A percentile compares a stretch with the other conserved stretches of the same genome.
Evolutionary conservation across 1,140 invertebrate genomes (phyloP).

Genomic region (Ephestia elutella): DNA sequence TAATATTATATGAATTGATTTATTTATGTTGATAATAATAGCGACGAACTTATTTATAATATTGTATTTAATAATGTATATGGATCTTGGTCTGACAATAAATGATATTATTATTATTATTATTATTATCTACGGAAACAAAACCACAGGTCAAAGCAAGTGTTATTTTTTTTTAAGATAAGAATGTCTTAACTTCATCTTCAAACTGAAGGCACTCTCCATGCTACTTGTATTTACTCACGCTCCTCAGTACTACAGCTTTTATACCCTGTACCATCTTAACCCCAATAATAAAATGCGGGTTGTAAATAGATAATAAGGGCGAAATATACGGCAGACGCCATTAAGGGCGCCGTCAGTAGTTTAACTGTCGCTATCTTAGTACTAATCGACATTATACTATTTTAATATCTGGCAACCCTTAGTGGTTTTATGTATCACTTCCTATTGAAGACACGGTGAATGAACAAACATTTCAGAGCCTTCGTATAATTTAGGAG

Average conservation of each 20-base stretch:
- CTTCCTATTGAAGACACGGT: neutral
- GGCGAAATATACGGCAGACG: slow-evolving; percentile 56
- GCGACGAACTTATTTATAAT: no score
- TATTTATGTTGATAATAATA: no score
- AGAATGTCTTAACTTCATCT: no score
- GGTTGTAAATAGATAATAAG: slow-evolving; percentile 73
- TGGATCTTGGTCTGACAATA: no score
- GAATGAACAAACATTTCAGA: neutral
- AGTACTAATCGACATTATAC: slow-evolving; percentile 57
- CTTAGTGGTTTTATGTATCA: slow-evolving; percentile 28
- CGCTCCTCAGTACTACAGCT: slow-evolving; percentile 27
- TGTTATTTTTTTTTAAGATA: no score
- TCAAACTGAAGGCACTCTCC: no score
- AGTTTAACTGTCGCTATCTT: slow-evolving; percentile 59
- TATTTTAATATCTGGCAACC: slow-evolving; percentile 44
- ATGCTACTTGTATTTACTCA: neutral
- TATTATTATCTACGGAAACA: no score
- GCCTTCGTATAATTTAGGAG: no score
- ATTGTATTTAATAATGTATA: no score
- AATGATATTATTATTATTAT: no score
- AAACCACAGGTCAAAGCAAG: no score
- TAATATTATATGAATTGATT: no score
- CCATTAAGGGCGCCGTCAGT: slow-evolving; percentile 65
- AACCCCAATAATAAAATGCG: slow-evolving; percentile 74
- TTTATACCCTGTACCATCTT: slow-evolving; percentile 63